Evolutionary conservation across 2,888 invertebrate genomes (phyloP).

Genomic region (Lochmaea crataegi): DNA sequence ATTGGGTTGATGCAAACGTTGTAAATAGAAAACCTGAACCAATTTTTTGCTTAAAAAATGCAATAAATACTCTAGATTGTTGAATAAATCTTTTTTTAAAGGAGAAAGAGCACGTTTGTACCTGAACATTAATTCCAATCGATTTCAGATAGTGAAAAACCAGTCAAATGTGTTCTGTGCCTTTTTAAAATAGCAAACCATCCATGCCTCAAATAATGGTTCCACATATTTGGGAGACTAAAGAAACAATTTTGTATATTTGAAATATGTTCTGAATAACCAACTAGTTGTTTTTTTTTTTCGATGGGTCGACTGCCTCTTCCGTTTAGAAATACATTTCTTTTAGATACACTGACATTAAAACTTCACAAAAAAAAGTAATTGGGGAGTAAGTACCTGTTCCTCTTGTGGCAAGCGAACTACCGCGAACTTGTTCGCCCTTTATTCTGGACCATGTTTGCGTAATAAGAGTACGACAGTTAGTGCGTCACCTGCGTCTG

Average conservation of each 20-base stretch:
- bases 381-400: conserved; percentile 43
- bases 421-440: conserved; percentile 12
- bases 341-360: conserved; percentile 28
- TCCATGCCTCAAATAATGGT: too few relatives aligned
- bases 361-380: conserved; percentile 32
- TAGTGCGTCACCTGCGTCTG: conserved; percentile 38
- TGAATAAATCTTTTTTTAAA: too few relatives aligned
- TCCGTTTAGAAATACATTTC: conserved; percentile 13
- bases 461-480: conserved; percentile 48
- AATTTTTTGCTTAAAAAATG: too few relatives aligned
- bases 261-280: conserved; percentile 6
- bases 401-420: conserved; percentile 39
- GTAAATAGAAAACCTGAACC: too few relatives aligned
- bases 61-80: too few relatives aligned
- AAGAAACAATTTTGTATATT: not conserved
- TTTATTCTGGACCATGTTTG: conserved; percentile 20
- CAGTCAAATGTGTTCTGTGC: too few relatives aligned
- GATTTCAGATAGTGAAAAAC: too few relatives aligned
- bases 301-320: conserved; percentile 10
- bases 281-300: not conserved
- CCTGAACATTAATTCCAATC: too few relatives aligned
- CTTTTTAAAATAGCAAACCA: too few relatives aligned
- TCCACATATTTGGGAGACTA: not conserved
- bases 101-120: too few relatives aligned
- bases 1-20: too few relatives aligned